A percentile compares a stretch with the other conserved stretches of the same genome.
Conservation (phyloP, 1,140 invertebrate genomes). For the Drosophila erecta region DNA sequence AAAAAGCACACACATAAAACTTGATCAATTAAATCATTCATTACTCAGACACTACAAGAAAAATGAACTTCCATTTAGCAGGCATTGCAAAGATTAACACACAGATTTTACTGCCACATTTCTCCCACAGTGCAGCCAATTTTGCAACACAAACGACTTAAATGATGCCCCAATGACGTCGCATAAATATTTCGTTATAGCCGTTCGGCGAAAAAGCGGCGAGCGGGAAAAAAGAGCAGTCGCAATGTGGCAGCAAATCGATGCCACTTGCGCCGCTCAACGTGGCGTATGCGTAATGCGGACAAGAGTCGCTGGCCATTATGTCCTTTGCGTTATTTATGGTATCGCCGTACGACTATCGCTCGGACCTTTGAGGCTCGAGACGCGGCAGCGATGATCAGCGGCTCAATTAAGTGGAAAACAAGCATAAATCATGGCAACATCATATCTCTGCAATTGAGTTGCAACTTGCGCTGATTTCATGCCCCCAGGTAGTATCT, state of each 20-base stretch:
- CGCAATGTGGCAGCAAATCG: slow-evolving; percentile 70
- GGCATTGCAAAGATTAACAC: too few species aligned
- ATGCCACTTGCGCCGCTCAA: slow-evolving; percentile 36
- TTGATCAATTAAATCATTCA: too few species aligned
- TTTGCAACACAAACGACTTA: slow-evolving; percentile 56
- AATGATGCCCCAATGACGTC: slow-evolving; percentile 78
- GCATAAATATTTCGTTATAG: slow-evolving; percentile 78
- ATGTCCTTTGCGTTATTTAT: slow-evolving; percentile 53
- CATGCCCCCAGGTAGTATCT: slow-evolving; percentile 7
- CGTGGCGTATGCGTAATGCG: slow-evolving; percentile 69
- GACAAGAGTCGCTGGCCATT: slow-evolving; percentile 60
- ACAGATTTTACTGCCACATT: too few species aligned
- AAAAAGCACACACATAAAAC: not conserved
- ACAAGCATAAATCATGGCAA: slow-evolving; percentile 40
- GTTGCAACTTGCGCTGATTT: slow-evolving; percentile 22
- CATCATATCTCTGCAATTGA: slow-evolving; percentile 40
- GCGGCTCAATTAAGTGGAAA: slow-evolving; percentile 39
- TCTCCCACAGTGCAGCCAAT: slow-evolving; percentile 16
- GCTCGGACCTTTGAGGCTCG: slow-evolving; percentile 6
- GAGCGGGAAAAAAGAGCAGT: slow-evolving; percentile 17
- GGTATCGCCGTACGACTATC: slow-evolving; percentile 8
- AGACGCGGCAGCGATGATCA: slow-evolving; percentile 15
- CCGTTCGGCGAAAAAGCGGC: slow-evolving; percentile 20
- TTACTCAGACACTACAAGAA: not conserved
- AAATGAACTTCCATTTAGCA: too few species aligned